A percentile compares a stretch with the other conserved stretches of the same genome.
These are phyloP conservation scores for Morinoia aosen DNA, from an alignment of 2,888 invertebrate species.

Conservation along the genomic window DNA sequence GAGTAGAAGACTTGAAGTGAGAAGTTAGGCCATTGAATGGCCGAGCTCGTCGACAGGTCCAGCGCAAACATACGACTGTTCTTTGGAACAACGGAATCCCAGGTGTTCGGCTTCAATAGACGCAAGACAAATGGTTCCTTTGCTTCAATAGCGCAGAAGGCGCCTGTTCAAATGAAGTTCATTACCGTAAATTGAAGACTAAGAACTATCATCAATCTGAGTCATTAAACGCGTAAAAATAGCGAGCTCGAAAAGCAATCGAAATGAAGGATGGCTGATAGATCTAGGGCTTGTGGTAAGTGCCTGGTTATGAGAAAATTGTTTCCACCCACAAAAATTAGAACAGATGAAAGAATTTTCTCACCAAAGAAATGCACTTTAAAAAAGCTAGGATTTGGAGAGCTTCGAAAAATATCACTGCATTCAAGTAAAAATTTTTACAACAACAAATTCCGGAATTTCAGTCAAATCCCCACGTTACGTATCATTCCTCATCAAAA, in stretches of 20 bases:
- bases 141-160: not conserved
- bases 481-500: too few species aligned
- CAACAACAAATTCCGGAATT: not conserved
- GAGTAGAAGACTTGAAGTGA: not conserved
- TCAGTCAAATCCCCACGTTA: not conserved
- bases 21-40: constrained; percentile 19
- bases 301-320: not conserved
- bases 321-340: not conserved
- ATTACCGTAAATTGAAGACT: constrained; percentile 10
- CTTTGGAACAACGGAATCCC: constrained; percentile 14
- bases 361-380: not conserved
- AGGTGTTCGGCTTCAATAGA: not conserved
- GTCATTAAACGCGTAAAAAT: not conserved
- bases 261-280: not conserved
- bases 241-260: not conserved
- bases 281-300: not conserved
- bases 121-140: not conserved
- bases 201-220: constrained; percentile 2
- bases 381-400: not conserved
- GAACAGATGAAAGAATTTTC: not conserved
- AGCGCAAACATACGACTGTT: not conserved
- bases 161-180: not conserved
- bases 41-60: not conserved
- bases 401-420: not conserved
- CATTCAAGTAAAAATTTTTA: not conserved